phyloP scores from a whole-genome alignment of 2,797 vertebrate genomes.

The Heteromormyrus szaboi region DNA sequence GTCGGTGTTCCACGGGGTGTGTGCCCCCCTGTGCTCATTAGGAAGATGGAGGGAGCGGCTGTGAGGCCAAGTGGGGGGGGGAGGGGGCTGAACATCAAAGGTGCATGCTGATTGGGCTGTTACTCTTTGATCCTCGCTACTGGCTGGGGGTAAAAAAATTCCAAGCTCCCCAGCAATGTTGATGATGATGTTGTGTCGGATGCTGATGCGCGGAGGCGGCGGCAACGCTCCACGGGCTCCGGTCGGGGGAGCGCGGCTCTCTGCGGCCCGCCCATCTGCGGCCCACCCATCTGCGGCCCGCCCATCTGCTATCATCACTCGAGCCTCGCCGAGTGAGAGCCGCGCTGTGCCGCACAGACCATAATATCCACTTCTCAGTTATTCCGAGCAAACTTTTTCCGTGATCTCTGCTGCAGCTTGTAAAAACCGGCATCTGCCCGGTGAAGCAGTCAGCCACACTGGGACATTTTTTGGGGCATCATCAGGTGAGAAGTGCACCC shows the following conservation, averaged over 20 bases:
- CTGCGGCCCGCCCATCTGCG: constrained; percentile 33
- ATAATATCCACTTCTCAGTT: constrained; percentile 37
- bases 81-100: constrained; percentile 31
- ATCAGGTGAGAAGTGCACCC: not conserved
- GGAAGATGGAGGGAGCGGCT: not conserved
- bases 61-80: not conserved
- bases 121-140: constrained; percentile 45
- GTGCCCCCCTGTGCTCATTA: constrained; percentile 12
- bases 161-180: not conserved
- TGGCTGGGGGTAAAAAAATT: constrained; percentile 54
- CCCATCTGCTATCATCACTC: constrained; percentile 35
- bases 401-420: not conserved
- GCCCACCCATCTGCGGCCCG: constrained; percentile 36
- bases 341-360: constrained; percentile 40
- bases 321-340: constrained; percentile 45
- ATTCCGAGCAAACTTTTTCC: constrained; percentile 23
- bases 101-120: constrained; percentile 53
- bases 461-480: not conserved
- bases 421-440: not conserved
- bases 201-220: constrained; percentile 55
- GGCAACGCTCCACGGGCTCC: not conserved
- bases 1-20: not conserved
- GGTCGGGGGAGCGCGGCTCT: not conserved
- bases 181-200: constrained; percentile 43
- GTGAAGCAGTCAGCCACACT: not conserved